Evolutionary conservation across 1,140 invertebrate species (phyloP), one percentile per base, ranked within the genome.

Genomic region (Harpegnathos saltator): DNA sequence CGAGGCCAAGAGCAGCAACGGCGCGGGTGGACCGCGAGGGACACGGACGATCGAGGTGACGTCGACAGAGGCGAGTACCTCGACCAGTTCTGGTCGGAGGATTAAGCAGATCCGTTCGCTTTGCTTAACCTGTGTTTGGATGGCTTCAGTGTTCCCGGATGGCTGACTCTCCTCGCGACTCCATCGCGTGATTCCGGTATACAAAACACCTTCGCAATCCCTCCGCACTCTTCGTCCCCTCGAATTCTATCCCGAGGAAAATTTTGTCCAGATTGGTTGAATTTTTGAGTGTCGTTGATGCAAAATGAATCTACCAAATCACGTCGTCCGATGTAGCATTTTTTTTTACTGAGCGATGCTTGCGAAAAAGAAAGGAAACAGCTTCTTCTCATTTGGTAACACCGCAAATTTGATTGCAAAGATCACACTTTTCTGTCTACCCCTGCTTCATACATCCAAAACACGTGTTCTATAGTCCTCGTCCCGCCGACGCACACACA

Each of bases 101-200:
- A 80, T 80, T 80, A 65, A 80, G 15, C 65, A 71, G 71, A 33
- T 78, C 69, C 62, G 75, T 78, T 68, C 75, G 75, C 75, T 80
- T 80, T 71, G 75, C 75, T 80, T 80, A 15, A 58, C 69, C 69
- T 12, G 69, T 80, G 69, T 80, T 69, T 80, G 3, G 38, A 71
- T 80, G 75, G 65, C 52, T 15, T 71, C n/a, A 33, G 3, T 50
- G 33, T 58, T 80, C 33, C 44, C 22, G 33, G 9, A 26, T 24
- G 26, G 33, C 56, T 15, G 26, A 33, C 44, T 15, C 19, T 56
- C 26, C 22, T n/a, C 63, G 44, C 3, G n/a, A n/a, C n/a, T n/a
- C n/a, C n/a, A n/a, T n/a, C n/a, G n/a, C 17, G 22, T 44, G 4
- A 44, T 9, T 61, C 38, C n/a, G 72, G 58, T 62, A 29, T 26